phyloP scores from a whole-genome alignment of 2,113 vertebrate genomes.

The Anas platyrhynchos region DNA sequence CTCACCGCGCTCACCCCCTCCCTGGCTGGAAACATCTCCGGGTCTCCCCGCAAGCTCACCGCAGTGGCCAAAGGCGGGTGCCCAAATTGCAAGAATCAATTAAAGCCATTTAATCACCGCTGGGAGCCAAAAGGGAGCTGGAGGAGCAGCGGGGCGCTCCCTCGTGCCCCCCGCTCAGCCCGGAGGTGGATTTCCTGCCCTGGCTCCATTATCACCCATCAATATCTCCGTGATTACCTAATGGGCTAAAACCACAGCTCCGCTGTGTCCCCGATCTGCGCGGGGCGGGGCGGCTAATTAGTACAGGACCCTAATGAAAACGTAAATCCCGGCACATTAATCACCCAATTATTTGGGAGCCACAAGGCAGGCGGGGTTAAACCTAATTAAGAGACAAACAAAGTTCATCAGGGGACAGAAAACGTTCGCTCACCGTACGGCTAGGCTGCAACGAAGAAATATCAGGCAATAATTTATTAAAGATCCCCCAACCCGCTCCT shows the following conservation, averaged over 20 bases:
- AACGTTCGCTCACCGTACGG: constrained; percentile 68
- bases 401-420: constrained; percentile 75
- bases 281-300: constrained; percentile 60
- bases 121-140: neutral
- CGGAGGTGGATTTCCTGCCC: constrained; percentile 7
- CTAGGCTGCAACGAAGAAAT: constrained; percentile 43
- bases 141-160: neutral
- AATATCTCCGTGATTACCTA: constrained; percentile 72
- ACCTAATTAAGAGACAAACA: constrained; percentile 80
- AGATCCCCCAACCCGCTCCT: constrained; percentile 37
- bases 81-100: neutral
- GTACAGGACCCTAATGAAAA: constrained; percentile 75
- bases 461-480: constrained; percentile 48
- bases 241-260: constrained; percentile 65
- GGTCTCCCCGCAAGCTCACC: fast-evolving
- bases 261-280: constrained; percentile 31
- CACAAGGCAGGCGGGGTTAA: constrained; percentile 61
- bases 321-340: constrained; percentile 72
- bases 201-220: constrained; percentile 73
- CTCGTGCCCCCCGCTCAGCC: neutral
- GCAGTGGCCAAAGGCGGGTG: fast-evolving
- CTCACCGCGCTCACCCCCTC: fast-evolving
- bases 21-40: neutral
- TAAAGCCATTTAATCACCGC: neutral
- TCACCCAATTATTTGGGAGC: constrained; percentile 78